Evolutionary conservation across 2,113 vertebrate species (phyloP).

Genomic region (Clarias batrachus): DNA sequence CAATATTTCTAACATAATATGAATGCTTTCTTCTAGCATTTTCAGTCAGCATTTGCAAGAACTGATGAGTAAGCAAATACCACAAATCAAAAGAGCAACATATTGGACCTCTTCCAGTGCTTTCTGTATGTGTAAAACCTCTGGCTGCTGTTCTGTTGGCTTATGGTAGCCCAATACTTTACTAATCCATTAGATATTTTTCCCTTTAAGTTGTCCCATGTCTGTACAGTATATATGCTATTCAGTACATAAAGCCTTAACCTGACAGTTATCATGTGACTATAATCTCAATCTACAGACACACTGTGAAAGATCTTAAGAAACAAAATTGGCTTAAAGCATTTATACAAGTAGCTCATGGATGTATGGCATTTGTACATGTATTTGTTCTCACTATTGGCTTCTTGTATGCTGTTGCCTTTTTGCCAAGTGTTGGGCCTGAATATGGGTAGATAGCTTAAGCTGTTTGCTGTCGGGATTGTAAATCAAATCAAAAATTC

Average conservation of each 20-base stretch:
- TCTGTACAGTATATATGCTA: not conserved
- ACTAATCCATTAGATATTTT: not conserved
- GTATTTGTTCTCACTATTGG: slow-evolving; percentile 19
- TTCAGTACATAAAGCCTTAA: not conserved
- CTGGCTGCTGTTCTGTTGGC: not conserved
- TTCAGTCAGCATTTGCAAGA: not conserved
- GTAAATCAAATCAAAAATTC: no score
- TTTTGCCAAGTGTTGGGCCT: not conserved
- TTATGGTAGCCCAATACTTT: not conserved
- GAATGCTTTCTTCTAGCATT: not conserved
- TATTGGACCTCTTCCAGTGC: not conserved
- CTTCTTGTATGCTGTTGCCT: slow-evolving; percentile 22
- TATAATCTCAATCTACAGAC: not conserved
- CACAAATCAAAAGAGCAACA: not conserved
- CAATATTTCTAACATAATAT: not conserved
- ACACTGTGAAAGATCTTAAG: not conserved
- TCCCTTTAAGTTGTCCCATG: not conserved
- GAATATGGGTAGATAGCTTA: not conserved
- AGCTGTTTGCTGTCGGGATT: not conserved
- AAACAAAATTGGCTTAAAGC: not conserved
- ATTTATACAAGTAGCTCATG: slow-evolving; percentile 12
- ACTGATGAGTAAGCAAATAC: not conserved
- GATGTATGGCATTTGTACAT: slow-evolving; percentile 16
- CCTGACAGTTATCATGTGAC: not conserved
- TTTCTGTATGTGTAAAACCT: not conserved